These are phyloP conservation scores for Pelosia muscerda DNA, from an alignment of 2,888 invertebrate species.

Conservation along the genomic window DNA sequence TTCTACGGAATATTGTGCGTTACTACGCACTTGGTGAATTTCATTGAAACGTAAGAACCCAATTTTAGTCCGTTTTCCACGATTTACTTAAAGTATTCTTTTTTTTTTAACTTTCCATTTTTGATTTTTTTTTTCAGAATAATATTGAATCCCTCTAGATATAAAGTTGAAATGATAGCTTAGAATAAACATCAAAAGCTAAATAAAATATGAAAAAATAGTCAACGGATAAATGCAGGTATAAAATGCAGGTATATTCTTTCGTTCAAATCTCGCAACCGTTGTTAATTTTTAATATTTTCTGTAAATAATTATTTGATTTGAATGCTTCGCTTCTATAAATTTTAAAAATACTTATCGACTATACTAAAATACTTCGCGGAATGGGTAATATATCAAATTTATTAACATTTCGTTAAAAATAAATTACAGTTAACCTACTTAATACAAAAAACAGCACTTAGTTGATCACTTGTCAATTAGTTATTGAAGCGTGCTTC, in stretches of 20 bases:
- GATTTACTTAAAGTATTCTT: no score
- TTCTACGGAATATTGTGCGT: no score
- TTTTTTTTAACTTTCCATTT: no score
- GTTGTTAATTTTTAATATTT: not conserved
- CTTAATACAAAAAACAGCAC: conserved; percentile 5
- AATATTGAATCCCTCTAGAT: no score
- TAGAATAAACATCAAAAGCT: not conserved
- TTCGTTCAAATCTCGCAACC: not conserved
- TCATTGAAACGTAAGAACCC: no score
- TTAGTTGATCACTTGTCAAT: not conserved
- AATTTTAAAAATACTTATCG: conserved; percentile 4
- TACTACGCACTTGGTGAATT: no score
- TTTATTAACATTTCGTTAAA: conserved; percentile 9
- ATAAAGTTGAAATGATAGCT: not conserved
- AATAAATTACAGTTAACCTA: conserved; percentile 11
- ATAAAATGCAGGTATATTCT: not conserved
- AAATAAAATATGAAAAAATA: not conserved
- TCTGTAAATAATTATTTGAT: not conserved
- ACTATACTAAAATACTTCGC: conserved; percentile 10
- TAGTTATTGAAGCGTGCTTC: not conserved
- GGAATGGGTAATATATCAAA: conserved; percentile 7
- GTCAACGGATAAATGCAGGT: no score
- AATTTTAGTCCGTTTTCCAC: no score
- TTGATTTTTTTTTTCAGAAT: no score
- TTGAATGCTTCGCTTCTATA: not conserved